Evolutionary conservation across 2,113 vertebrate genomes (phyloP), one percentile per base, ranked within the genome.

Genomic region (Meleagris gallopavo): DNA sequence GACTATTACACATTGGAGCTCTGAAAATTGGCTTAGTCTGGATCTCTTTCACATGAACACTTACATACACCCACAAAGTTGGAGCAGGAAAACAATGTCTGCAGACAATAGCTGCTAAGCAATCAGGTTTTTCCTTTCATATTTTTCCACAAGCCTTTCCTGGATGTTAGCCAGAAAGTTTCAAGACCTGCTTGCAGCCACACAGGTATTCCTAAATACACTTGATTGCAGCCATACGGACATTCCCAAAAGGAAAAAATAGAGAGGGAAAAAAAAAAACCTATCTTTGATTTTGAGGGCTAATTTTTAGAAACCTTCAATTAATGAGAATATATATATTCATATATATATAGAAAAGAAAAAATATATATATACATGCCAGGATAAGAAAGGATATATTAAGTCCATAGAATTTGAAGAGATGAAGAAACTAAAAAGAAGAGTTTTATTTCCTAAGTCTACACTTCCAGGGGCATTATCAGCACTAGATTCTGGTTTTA

Each of bases 301-400:
- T 90, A 67, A 16, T 79, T 91, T 90, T 48, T 66, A 46, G 66
- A 89, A 79, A 9, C 48, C 40, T 29, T 25, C 16, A 79, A 43
- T 8, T 79, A 17, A 30, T 2, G 29, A 45, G 10, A 6, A 77
- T 19, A 25, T 27, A 27, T 52, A 13, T 14, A 41, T 41, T 13
- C 13, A 13, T 41, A 41, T 3, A 16, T 6, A 6, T 16, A 6
- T 41, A 41, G n/a, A n/a, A n/a, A n/a, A n/a, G n/a, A n/a, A n/a
- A n/a, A n/a, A n/a, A n/a, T 41, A 41, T 41, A 15, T 41, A 41
- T 41, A 41, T 1, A 0, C 38, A 1, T 52, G 55, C 14, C 21
- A 41, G 14, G 3, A 50, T 16, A 89, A 36, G 9, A 76, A 89
- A 87, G 4, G 13, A 24, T 22, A 38, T 29, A 16, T 84, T 67